These are phyloP conservation scores for Apistogramma diplotaenia DNA, from an alignment of 2,113 vertebrate genomes.

Conservation along the genomic window DNA sequence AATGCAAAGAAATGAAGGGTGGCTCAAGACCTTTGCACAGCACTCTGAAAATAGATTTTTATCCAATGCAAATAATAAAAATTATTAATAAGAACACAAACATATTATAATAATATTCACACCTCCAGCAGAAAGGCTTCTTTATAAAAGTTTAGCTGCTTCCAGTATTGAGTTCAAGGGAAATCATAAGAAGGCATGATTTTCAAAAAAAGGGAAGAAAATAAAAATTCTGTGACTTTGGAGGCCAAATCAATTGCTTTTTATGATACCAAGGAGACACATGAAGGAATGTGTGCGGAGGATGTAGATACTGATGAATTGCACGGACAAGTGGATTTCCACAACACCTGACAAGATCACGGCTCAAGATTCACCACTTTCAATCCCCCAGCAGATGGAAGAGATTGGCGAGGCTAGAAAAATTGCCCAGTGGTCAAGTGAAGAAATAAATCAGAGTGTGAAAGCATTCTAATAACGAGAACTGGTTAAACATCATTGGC, in stretches of 20 bases:
- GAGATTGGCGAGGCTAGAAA: slow-evolving; percentile 47
- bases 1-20: background rate
- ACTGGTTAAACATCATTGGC: slow-evolving; percentile 55
- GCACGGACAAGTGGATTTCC: slow-evolving; percentile 58
- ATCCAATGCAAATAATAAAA: background rate
- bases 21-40: background rate
- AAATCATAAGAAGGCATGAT: slow-evolving; percentile 39
- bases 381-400: slow-evolving; percentile 39
- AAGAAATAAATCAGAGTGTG: slow-evolving; percentile 71
- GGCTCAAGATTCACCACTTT: slow-evolving; percentile 62
- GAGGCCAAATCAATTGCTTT: slow-evolving; percentile 67
- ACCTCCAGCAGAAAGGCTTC: slow-evolving; percentile 5
- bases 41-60: background rate
- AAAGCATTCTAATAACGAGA: slow-evolving; percentile 68
- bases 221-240: slow-evolving; percentile 12
- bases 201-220: background rate
- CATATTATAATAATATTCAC: background rate
- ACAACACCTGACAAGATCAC: slow-evolving; percentile 68
- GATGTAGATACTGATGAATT: slow-evolving; percentile 68
- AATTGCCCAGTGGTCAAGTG: slow-evolving; percentile 49
- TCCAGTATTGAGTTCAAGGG: slow-evolving; percentile 5
- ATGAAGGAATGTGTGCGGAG: slow-evolving; percentile 56
- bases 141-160: background rate
- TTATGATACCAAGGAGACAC: slow-evolving; percentile 59
- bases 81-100: background rate